Conservation (phyloP, 2,888 invertebrate genomes). For the Girardia tigrina region DNA sequence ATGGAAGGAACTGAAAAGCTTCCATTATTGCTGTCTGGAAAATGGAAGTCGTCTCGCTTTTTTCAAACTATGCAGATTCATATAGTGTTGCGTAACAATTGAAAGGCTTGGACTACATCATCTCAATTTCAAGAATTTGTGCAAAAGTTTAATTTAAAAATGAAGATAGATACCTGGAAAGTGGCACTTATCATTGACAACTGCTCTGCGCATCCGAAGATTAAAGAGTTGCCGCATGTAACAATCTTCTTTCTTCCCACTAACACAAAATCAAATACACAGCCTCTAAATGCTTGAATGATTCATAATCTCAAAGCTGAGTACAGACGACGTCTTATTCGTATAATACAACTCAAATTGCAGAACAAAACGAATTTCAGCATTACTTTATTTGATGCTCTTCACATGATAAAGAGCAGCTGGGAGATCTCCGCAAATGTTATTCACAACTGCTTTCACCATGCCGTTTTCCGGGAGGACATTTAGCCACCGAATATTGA, state of each 20-base stretch:
- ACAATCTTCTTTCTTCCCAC: neutral
- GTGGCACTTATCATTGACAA: neutral
- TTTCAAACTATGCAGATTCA: neutral
- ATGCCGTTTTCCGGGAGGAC: neutral
- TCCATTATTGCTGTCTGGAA: neutral
- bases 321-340: neutral
- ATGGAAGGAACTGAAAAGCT: too few species aligned
- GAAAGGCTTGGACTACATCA: neutral
- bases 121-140: too few species aligned
- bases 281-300: neutral
- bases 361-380: neutral
- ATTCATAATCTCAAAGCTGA: neutral
- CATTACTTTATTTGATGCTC: slow-evolving; percentile 26
- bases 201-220: neutral
- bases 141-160: neutral
- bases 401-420: neutral
- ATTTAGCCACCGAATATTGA: neutral
- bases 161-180: neutral
- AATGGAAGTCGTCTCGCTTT: too few species aligned
- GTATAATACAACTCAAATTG: neutral
- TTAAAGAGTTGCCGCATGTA: neutral
- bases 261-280: neutral
- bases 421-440: neutral
- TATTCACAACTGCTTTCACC: slow-evolving; percentile 21
- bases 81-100: neutral